Conservation (phyloP, 2,113 vertebrate species). For the Thamnophis sirtalis region DNA sequence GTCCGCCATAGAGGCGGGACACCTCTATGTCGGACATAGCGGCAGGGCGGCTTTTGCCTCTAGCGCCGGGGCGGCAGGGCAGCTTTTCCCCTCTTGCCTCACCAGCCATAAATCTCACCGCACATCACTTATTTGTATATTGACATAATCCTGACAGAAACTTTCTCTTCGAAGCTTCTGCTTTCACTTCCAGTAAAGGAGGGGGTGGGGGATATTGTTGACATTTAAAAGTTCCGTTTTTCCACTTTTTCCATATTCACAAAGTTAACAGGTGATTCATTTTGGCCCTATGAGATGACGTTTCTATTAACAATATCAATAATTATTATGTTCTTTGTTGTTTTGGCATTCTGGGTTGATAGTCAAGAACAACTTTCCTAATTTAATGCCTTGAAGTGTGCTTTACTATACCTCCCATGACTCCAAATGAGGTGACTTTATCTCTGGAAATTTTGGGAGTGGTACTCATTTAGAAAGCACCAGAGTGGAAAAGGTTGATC, state of each 20-base stretch:
- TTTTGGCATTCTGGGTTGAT: slow-evolving; percentile 47
- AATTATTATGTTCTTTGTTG: slow-evolving; percentile 33
- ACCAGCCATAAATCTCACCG: too few relatives aligned
- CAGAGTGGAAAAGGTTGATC: neutral
- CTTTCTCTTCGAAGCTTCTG: neutral
- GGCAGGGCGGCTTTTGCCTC: too few relatives aligned
- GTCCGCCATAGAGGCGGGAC: too few relatives aligned
- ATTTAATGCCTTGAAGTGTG: neutral
- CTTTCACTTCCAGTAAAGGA: neutral
- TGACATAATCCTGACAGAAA: neutral
- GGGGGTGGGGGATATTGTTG: neutral
- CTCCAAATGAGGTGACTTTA: neutral
- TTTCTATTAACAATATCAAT: neutral
- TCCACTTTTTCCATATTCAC: neutral
- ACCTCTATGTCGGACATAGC: too few relatives aligned
- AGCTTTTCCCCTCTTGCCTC: too few relatives aligned
- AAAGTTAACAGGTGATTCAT: neutral
- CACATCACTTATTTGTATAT: neutral
- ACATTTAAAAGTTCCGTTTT: neutral
- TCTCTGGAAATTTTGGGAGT: neutral
- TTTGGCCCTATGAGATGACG: neutral
- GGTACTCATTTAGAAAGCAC: neutral
- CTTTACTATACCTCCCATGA: neutral
- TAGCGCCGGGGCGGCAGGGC: too few relatives aligned
- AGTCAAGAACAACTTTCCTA: neutral